Evolutionary conservation across 2,113 vertebrate genomes (phyloP).

Genomic region (Psilopsiagon aurifrons): DNA sequence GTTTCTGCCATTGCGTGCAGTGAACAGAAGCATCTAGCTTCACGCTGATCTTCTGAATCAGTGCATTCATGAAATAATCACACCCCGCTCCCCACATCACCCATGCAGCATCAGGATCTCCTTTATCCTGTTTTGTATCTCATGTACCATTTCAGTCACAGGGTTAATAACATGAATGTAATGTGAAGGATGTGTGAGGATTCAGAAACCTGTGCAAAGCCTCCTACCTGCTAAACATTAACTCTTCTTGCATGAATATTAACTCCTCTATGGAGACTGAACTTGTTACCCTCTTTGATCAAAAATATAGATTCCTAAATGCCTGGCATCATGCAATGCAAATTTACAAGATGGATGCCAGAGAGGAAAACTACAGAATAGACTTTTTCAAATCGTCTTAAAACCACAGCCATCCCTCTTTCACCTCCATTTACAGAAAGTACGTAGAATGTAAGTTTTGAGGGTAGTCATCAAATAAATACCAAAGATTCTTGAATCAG

Average conservation of each 20-base stretch:
- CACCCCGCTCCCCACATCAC: not conserved
- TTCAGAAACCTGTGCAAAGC: not conserved
- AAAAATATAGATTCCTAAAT: not conserved
- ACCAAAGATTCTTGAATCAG: constrained; percentile 6
- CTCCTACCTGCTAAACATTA: not conserved
- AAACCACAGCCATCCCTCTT: constrained; percentile 41
- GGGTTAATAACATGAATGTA: not conserved
- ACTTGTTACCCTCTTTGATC: not conserved
- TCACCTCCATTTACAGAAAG: constrained; percentile 32
- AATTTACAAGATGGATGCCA: constrained; percentile 38
- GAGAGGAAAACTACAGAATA: constrained; percentile 63
- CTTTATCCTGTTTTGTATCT: not conserved
- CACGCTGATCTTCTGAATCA: not conserved
- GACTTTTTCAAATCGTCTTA: constrained; percentile 44
- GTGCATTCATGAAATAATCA: not conserved
- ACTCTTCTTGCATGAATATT: not conserved
- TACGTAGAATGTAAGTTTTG: constrained; percentile 5
- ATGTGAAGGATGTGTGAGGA: not conserved
- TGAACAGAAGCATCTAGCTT: not conserved
- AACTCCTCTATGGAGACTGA: not conserved
- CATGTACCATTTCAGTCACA: not conserved
- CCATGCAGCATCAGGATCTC: not conserved
- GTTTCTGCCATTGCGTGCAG: not conserved
- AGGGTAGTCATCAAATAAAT: constrained; percentile 25
- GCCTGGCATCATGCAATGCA: constrained; percentile 1